Conservation (phyloP, 2,797 vertebrate genomes). For the Cossypha heuglini region DNA sequence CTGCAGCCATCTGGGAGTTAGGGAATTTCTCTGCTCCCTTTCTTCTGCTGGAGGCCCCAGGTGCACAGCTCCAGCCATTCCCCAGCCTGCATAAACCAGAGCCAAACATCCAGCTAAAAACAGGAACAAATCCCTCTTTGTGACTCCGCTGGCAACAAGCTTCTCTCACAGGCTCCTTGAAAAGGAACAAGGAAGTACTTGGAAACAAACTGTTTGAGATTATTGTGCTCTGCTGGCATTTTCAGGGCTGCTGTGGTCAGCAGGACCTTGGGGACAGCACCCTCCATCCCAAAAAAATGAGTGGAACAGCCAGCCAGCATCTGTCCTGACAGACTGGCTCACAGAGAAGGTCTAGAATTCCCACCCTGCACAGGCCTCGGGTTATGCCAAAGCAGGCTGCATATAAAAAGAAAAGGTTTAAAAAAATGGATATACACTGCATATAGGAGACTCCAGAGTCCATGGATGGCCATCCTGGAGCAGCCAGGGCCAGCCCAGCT, state of each 20-base stretch:
- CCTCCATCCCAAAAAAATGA: neutral
- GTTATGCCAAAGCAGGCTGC: neutral
- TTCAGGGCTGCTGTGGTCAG: neutral
- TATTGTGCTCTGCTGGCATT: neutral
- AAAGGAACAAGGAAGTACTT: slow-evolving; percentile 9
- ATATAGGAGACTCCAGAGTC: neutral
- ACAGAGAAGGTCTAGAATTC: neutral
- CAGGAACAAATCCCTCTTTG: slow-evolving; percentile 44
- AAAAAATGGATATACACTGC: neutral
- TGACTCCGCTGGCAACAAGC: neutral
- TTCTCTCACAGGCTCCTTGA: neutral
- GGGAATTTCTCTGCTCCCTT: neutral
- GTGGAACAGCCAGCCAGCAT: slow-evolving; percentile 28
- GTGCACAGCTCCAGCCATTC: neutral
- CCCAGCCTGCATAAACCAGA: neutral
- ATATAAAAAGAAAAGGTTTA: neutral
- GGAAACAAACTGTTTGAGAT: neutral
- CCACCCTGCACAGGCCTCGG: neutral
- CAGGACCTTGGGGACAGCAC: neutral
- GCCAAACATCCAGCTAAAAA: slow-evolving; percentile 10
- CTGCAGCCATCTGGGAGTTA: neutral
- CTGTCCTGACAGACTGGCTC: neutral
- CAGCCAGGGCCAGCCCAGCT: slow-evolving; percentile 43
- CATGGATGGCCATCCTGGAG: neutral
- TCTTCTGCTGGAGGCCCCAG: neutral